Evolutionary conservation across 2,888 invertebrate species (phyloP), one percentile per base, ranked within the genome.

Genomic region (Dorcus hopei): DNA sequence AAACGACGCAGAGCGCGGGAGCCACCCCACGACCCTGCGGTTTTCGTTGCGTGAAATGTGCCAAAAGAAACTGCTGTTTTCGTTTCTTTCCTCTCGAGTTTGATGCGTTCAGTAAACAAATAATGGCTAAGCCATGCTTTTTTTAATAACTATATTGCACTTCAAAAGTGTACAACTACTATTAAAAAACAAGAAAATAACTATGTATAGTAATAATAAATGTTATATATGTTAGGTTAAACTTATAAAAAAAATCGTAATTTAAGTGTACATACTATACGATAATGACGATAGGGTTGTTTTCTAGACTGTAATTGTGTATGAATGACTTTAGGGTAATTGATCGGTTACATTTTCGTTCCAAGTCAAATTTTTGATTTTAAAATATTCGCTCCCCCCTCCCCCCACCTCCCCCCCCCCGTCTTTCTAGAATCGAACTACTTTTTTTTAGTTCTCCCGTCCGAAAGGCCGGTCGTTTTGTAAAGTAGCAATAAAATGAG

Each of bases 141-240:
- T 26, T 33, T 65, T 68, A 70, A 69, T 65, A 63, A 59, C 67
- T 65, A 66, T 66, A 68, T 63, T 73, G 68, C 77, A 75, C 77
- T 77, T 76, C 72, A 75, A 68, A 77, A 77, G 76, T 76, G 77
- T 71, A 68, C 45, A 65, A 74, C 72, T 74, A 75, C 68, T 54
- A 53, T 33, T 59, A 60, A 73, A 74, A 73, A 71, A 70, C 70
- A 73, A 74, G 74, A 74, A 74, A 74, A 71, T 57, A 56, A 64
- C 63, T 66, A 65, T 63, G 62, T 66, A 68, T 64, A 64, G 61
- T 63, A 63, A 58, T 58, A 66, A 59, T 70, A 64, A 67, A 67
- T 68, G 70, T 70, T 70, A 68, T 64, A 70, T 72, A 67, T 57
- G 52, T 49, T 58, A 58, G 53, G 54, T 53, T 58, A 54, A 41